These are phyloP conservation scores for Neocrepidodera transversa DNA, from an alignment of 2,888 invertebrate genomes.

Conservation along the genomic window DNA sequence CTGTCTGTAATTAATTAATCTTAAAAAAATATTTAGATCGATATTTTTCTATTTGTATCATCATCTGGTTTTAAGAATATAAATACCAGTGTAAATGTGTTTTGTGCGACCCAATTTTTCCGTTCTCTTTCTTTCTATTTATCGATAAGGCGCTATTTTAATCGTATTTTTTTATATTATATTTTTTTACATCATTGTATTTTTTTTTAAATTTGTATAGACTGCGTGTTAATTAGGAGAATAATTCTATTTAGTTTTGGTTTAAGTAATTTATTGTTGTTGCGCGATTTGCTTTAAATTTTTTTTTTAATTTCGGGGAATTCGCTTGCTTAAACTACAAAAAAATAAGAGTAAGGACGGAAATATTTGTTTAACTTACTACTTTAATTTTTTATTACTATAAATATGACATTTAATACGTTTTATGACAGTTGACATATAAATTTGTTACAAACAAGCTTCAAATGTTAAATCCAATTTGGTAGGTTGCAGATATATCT, in stretches of 20 bases:
- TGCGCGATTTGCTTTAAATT: neutral
- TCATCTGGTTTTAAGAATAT: conserved; percentile 41
- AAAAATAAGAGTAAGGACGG: too few relatives aligned
- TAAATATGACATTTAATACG: too few relatives aligned
- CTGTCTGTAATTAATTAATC: conserved; percentile 46
- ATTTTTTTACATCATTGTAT: conserved; percentile 39
- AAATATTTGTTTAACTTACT: too few relatives aligned
- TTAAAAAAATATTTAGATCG: conserved; percentile 51
- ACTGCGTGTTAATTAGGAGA: conserved; percentile 40
- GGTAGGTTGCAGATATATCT: too few relatives aligned
- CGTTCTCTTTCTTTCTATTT: too few relatives aligned
- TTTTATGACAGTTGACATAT: too few relatives aligned
- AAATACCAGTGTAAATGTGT: conserved; percentile 47
- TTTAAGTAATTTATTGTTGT: conserved; percentile 16
- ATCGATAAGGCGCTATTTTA: conserved; percentile 27
- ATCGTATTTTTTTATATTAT: conserved; percentile 37
- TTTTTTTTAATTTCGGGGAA: conserved; percentile 14
- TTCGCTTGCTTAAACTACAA: neutral
- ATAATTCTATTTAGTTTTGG: conserved; percentile 22
- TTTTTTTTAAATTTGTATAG: conserved; percentile 41
- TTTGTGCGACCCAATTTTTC: conserved; percentile 38
- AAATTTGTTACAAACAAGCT: too few relatives aligned
- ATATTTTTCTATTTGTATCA: conserved; percentile 57
- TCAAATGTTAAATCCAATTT: too few relatives aligned
- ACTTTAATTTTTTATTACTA: too few relatives aligned